A percentile compares a stretch with the other conserved stretches of the same genome.
Conservation (phyloP, 2,888 invertebrate species). For the Perizoma affinitatum region DNA sequence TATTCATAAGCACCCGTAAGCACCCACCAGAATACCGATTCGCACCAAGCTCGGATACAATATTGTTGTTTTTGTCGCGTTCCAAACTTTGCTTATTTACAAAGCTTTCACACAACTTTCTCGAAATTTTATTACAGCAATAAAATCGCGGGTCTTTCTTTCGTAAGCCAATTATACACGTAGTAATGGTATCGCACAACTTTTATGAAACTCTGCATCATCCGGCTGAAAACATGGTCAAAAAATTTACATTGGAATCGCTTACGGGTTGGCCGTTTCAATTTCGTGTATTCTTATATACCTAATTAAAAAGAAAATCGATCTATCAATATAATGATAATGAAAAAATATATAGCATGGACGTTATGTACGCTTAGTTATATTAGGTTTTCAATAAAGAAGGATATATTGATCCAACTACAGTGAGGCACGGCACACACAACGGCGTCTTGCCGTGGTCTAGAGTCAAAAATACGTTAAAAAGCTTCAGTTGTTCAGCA, state of each 20-base stretch:
- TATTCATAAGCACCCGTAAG: constrained; percentile 13
- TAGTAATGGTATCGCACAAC: constrained; percentile 16
- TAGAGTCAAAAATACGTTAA: no score
- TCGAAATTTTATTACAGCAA: constrained; percentile 36
- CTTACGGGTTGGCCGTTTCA: background rate
- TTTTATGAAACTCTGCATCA: constrained; percentile 18
- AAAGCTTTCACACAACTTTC: constrained; percentile 45
- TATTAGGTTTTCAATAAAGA: no score
- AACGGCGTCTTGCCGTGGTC: no score
- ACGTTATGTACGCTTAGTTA: no score
- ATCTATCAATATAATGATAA: no score
- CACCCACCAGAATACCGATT: constrained; percentile 25
- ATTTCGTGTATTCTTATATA: background rate
- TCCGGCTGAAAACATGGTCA: constrained; percentile 17
- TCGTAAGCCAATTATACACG: constrained; percentile 38
- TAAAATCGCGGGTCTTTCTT: constrained; percentile 34
- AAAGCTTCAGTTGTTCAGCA: no score
- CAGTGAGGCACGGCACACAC: no score
- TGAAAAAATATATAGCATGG: no score
- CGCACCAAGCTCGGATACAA: constrained; percentile 27
- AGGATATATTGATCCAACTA: no score
- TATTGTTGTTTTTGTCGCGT: constrained; percentile 38
- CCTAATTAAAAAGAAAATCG: background rate
- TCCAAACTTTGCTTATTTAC: constrained; percentile 51
- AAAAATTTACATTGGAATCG: constrained; percentile 2